phyloP scores from a whole-genome alignment of 2,888 invertebrate genomes.

The Drosophila nigricruria region DNA sequence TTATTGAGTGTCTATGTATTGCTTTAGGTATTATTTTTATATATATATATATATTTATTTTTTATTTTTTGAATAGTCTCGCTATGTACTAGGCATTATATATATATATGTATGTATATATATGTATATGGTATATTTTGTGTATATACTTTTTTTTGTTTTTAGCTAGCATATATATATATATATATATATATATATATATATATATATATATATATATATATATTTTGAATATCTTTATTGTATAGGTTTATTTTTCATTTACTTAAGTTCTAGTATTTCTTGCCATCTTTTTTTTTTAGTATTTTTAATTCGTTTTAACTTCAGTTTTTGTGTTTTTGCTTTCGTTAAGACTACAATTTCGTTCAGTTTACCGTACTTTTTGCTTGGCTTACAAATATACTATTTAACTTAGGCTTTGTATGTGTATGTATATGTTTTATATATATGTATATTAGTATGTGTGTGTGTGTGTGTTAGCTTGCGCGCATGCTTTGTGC shows the following conservation, averaged over 20 bases:
- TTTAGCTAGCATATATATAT: constrained; percentile 64
- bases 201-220: constrained; percentile 56
- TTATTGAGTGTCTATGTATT: constrained; percentile 78
- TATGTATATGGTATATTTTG: constrained; percentile 50
- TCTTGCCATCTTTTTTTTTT: constrained; percentile 22
- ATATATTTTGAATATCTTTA: constrained; percentile 73
- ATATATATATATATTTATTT: constrained; percentile 42
- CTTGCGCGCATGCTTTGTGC: constrained; percentile 68
- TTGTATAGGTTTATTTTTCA: constrained; percentile 62
- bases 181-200: constrained; percentile 54
- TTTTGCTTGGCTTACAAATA: constrained; percentile 67
- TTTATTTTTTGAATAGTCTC: constrained; percentile 1
- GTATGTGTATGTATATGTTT: constrained; percentile 22
- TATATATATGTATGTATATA: constrained; percentile 35
- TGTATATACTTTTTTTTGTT: constrained; percentile 45
- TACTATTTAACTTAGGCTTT: constrained; percentile 50
- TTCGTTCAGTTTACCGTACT: constrained; percentile 62
- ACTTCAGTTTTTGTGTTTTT: constrained; percentile 37
- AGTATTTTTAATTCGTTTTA: constrained; percentile 33
- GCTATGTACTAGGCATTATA: constrained; percentile 4
- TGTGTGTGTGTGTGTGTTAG: constrained; percentile 49
- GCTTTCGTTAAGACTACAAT: constrained; percentile 63
- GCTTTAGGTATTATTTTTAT: constrained; percentile 67
- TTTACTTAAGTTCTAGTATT: constrained; percentile 29
- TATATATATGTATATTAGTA: constrained; percentile 45